Conservation (phyloP, 2,888 invertebrate genomes). For the Cylloceria caligata region DNA sequence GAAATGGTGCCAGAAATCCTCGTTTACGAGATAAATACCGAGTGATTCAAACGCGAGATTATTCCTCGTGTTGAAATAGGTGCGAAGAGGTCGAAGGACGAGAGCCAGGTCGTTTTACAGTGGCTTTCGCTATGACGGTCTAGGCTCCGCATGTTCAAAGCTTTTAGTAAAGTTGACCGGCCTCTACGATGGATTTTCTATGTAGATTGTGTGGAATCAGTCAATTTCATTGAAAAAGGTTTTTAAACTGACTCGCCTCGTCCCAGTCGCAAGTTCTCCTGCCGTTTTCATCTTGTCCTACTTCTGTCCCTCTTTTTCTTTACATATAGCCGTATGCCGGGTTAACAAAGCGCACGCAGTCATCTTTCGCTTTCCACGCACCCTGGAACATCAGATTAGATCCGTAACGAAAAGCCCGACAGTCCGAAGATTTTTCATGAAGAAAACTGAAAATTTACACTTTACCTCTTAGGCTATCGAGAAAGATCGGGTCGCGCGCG, state of each 20-base stretch:
- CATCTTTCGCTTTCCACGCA: constrained; percentile 29
- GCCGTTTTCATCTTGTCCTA: constrained; percentile 26
- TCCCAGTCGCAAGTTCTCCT: not conserved
- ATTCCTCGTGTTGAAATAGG: constrained; percentile 69
- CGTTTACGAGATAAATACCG: constrained; percentile 68
- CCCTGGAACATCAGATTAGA: constrained; percentile 63
- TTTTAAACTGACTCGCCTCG: not conserved
- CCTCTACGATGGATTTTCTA: not conserved
- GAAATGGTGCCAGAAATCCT: constrained; percentile 63
- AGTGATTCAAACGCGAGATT: constrained; percentile 68
- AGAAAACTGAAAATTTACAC: constrained; percentile 43
- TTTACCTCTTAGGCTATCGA: constrained; percentile 54
- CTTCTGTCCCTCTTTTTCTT: constrained; percentile 14
- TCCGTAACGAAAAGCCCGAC: constrained; percentile 36
- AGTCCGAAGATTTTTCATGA: constrained; percentile 36
- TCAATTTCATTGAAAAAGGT: not conserved
- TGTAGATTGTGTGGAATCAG: not conserved
- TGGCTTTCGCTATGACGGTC: not conserved
- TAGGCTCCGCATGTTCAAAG: not conserved
- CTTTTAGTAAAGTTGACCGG: not conserved
- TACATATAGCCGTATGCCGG: not conserved
- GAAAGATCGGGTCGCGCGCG: constrained; percentile 59
- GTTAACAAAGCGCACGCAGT: constrained; percentile 5
- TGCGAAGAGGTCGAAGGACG: constrained; percentile 63
- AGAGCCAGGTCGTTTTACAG: constrained; percentile 6